These are phyloP conservation scores for Takifugu ocellatus DNA, from an alignment of 2,797 vertebrate species.

Conservation along the genomic window DNA sequence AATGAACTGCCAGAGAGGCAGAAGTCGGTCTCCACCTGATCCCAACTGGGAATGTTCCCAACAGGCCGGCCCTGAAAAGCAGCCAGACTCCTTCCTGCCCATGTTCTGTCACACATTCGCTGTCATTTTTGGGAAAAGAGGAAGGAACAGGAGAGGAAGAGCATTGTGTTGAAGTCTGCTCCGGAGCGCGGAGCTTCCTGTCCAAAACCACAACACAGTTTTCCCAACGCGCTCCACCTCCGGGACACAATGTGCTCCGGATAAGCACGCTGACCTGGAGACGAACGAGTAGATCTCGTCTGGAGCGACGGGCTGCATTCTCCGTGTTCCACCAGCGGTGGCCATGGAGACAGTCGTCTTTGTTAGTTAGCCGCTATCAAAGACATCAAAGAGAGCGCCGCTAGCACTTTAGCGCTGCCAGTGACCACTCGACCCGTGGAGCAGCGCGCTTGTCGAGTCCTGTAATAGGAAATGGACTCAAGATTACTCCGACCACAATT, in stretches of 20 bases:
- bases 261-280: slow-evolving; percentile 63
- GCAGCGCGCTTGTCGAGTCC: slow-evolving; percentile 36
- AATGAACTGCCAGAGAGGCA: slow-evolving; percentile 12
- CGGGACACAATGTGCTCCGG: slow-evolving; percentile 16
- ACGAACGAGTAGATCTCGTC: slow-evolving; percentile 64
- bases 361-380: slow-evolving; percentile 59
- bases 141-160: slow-evolving; percentile 23
- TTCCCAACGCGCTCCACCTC: slow-evolving; percentile 16
- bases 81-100: too few species aligned
- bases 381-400: slow-evolving; percentile 67
- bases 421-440: slow-evolving; percentile 73
- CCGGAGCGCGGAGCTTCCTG: slow-evolving; percentile 11
- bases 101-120: too few species aligned
- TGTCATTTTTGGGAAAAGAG: slow-evolving; percentile 15
- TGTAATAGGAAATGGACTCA: slow-evolving; percentile 69
- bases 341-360: slow-evolving; percentile 71
- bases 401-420: slow-evolving; percentile 52
- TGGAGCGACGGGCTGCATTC: slow-evolving; percentile 58
- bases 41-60: too few species aligned
- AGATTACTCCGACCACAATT: slow-evolving; percentile 59
- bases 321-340: slow-evolving; percentile 61
- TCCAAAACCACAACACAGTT: slow-evolving; percentile 18
- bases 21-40: too few species aligned
- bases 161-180: slow-evolving; percentile 19
- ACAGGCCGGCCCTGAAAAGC: too few species aligned